A percentile compares a stretch with the other conserved stretches of the same genome.
phyloP scores from a whole-genome alignment of 2,113 vertebrate genomes.

The Eulacestoma nigropectus region DNA sequence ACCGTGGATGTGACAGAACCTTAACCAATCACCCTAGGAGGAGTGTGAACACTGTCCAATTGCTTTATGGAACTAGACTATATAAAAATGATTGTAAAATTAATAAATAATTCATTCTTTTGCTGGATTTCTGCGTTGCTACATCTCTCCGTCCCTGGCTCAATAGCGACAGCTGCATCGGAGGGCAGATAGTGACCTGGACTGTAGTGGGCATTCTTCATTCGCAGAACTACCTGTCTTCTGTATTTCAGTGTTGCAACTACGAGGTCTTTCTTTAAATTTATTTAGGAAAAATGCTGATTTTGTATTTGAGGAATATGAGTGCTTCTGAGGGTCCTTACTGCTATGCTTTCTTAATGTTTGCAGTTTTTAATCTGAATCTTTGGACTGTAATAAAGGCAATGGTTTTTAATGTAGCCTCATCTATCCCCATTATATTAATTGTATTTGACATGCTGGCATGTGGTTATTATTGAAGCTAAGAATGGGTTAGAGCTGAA shows the following conservation, averaged over 20 bases:
- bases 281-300: neutral
- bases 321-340: neutral
- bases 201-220: neutral
- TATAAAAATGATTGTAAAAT: no score
- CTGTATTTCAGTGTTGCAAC: neutral
- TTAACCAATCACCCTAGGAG: no score
- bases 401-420: neutral
- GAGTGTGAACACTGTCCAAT: no score
- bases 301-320: neutral
- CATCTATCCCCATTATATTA: neutral
- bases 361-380: neutral
- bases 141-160: no score
- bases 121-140: no score
- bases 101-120: no score
- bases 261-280: neutral
- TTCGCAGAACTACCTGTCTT: neutral
- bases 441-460: neutral
- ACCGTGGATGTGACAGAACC: no score
- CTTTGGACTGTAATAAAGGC: neutral
- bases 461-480: neutral
- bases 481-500: neutral
- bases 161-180: no score
- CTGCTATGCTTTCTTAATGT: neutral
- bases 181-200: accelerated
- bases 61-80: no score